Percentiles rank a stretch among this genome's conserved stretches.
phyloP scores from a whole-genome alignment of 2,888 invertebrate genomes.

The Sylvicola cinctus region DNA sequence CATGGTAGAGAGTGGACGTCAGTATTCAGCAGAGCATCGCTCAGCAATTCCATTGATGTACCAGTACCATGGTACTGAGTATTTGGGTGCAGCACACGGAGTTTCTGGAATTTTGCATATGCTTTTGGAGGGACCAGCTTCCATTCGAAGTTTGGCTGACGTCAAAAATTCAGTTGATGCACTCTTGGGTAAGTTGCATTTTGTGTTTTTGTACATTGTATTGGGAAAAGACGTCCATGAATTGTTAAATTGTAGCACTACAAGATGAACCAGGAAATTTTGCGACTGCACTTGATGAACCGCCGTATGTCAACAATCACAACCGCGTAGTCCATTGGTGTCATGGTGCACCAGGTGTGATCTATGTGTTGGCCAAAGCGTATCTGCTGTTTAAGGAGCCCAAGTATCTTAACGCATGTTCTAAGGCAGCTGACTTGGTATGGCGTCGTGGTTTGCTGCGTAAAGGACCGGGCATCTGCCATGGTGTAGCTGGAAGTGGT shows the following conservation, averaged over 20 bases:
- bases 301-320: too few species aligned
- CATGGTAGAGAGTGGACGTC: conserved; percentile 48
- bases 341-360: conserved; percentile 67
- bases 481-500: conserved; percentile 67
- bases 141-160: conserved; percentile 26
- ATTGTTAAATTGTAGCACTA: conserved; percentile 14
- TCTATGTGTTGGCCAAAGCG: conserved; percentile 66
- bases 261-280: conserved; percentile 57
- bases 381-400: conserved; percentile 51
- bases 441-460: conserved; percentile 66
- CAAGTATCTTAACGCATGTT: conserved; percentile 45
- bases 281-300: conserved; percentile 48
- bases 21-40: conserved; percentile 35
- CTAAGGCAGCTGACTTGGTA: conserved; percentile 49
- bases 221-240: too few species aligned
- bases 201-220: too few species aligned
- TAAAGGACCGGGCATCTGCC: conserved; percentile 80
- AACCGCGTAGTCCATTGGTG: conserved; percentile 54
- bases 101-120: conserved; percentile 42
- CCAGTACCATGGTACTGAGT: conserved; percentile 28
- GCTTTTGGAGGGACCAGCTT: conserved; percentile 27
- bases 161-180: conserved; percentile 22
- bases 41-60: conserved; percentile 57
- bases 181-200: conserved; percentile 2
- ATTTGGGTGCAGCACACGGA: conserved; percentile 41